These are phyloP conservation scores for Prunella fulvescens DNA, from an alignment of 2,113 vertebrate genomes.

Conservation along the genomic window DNA sequence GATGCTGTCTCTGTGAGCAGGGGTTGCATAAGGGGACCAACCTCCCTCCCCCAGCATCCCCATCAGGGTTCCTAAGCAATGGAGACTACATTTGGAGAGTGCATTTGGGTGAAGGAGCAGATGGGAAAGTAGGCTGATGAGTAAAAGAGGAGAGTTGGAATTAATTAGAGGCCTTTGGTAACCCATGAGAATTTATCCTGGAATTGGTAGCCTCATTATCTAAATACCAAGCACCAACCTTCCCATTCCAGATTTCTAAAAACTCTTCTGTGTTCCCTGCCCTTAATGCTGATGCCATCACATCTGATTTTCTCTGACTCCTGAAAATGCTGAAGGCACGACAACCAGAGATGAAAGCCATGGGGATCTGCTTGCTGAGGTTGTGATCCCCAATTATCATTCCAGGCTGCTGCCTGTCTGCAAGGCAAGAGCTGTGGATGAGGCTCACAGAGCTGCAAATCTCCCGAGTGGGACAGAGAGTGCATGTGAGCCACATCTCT, in stretches of 20 bases:
- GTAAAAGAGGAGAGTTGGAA: background rate
- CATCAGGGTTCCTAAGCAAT: background rate
- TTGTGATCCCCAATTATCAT: background rate
- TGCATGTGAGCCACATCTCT: background rate
- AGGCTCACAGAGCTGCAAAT: background rate
- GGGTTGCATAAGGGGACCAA: background rate
- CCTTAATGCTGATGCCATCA: background rate
- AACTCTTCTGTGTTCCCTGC: background rate
- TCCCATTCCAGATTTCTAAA: background rate
- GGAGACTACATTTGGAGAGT: fast-evolving
- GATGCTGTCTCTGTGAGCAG: background rate
- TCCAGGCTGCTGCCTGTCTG: background rate
- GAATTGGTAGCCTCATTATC: background rate
- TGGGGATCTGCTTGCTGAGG: background rate
- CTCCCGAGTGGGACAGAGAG: background rate
- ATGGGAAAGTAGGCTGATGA: background rate
- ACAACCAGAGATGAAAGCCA: background rate
- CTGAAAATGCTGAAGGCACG: background rate
- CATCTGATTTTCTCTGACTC: background rate
- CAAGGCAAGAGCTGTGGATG: background rate
- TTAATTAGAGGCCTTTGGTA: background rate
- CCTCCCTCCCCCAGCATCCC: background rate
- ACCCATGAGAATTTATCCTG: background rate
- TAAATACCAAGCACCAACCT: background rate
- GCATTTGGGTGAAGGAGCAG: background rate